Percentiles rank a stretch among this genome's conserved stretches.
Conservation (phyloP, 2,888 invertebrate species). For the Abrostola tripartita region DNA sequence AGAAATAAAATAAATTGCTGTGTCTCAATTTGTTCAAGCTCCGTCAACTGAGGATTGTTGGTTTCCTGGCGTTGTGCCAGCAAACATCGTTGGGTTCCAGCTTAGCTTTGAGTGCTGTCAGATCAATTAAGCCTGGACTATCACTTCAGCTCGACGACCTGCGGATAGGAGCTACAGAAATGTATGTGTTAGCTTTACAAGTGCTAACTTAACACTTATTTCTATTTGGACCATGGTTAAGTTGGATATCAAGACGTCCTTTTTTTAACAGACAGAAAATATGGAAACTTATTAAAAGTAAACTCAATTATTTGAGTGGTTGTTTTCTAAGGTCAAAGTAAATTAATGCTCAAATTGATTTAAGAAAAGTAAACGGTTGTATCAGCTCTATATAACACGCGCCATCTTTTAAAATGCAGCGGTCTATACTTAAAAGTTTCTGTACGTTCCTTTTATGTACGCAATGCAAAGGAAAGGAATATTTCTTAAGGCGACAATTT, state of each 20-base stretch:
- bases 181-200: too few species aligned
- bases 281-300: too few species aligned
- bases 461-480: conserved; percentile 33
- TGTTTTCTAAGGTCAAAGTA: too few species aligned
- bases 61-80: not conserved
- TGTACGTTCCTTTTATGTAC: conserved; percentile 43
- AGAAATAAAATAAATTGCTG: conserved; percentile 3
- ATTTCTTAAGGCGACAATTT: conserved; percentile 58
- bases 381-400: conserved; percentile 11
- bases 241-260: too few species aligned
- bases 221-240: too few species aligned
- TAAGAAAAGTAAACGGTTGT: conserved; percentile 14
- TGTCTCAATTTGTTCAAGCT: conserved; percentile 2
- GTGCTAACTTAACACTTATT: too few species aligned
- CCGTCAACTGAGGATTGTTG: conserved; percentile 4
- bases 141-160: not conserved
- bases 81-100: conserved; percentile 7
- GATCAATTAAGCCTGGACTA: conserved; percentile 2
- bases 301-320: too few species aligned
- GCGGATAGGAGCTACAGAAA: too few species aligned
- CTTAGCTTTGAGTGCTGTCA: conserved; percentile 5
- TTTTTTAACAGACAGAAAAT: too few species aligned
- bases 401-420: conserved; percentile 38
- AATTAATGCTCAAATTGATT: too few species aligned
- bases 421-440: conserved; percentile 49